Percentiles rank a stretch among this genome's conserved stretches.
Evolutionary conservation across 1,140 invertebrate species (phyloP).

Genomic region (Drosophila punjabiensis): DNA sequence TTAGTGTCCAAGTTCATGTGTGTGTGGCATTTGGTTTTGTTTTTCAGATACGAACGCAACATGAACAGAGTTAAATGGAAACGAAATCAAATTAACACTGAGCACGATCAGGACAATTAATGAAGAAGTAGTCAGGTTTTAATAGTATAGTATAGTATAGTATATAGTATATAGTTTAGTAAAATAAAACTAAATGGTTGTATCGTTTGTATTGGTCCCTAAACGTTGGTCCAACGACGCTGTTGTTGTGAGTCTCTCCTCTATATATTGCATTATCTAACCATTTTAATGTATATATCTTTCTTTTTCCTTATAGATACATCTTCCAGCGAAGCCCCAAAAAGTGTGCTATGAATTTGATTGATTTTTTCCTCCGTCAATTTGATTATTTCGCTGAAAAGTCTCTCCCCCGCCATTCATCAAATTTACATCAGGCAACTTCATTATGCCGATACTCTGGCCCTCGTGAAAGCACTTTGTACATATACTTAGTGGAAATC

Average conservation of each 20-base stretch:
- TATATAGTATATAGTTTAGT: conserved; percentile 26
- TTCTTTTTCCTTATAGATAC: not conserved
- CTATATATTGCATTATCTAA: not conserved
- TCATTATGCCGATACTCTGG: conserved; percentile 22
- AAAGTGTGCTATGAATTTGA: conserved; percentile 37
- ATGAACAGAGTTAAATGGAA: conserved; percentile 57
- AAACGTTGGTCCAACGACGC: not conserved
- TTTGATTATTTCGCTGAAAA: conserved; percentile 36
- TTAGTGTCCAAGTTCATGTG: conserved; percentile 29
- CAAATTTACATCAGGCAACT: conserved; percentile 37
- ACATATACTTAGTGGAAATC: conserved; percentile 27
- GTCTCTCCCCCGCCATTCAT: conserved; percentile 15
- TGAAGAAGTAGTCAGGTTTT: conserved; percentile 55
- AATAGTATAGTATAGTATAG: conserved; percentile 38
- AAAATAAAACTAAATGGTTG: conserved; percentile 17
- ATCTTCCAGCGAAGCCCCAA: conserved; percentile 12
- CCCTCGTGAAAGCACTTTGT: conserved; percentile 16
- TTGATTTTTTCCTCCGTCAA: conserved; percentile 27
- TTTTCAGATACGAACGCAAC: conserved; percentile 60
- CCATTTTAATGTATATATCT: not conserved
- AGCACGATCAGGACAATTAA: conserved; percentile 77
- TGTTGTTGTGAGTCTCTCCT: not conserved
- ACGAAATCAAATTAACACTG: conserved; percentile 74
- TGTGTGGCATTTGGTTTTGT: conserved; percentile 27
- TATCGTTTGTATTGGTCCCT: conserved; percentile 16